Conservation (phyloP, 2,888 invertebrate species). For the Nephrotoma appendiculata region DNA sequence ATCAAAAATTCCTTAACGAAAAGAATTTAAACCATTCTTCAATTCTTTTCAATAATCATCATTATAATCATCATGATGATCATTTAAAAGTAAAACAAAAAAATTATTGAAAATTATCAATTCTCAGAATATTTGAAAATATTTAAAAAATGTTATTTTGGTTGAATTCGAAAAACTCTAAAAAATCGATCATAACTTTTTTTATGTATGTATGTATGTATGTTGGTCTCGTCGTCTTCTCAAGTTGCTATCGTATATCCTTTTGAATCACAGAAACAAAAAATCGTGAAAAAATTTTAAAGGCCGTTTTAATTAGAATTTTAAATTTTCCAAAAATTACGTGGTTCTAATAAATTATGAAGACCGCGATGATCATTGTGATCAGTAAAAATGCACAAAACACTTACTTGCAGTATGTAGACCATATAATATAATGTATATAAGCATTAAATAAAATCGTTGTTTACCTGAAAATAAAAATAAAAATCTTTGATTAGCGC, state of each 20-base stretch:
- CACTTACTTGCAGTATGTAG: background rate
- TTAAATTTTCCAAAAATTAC: background rate
- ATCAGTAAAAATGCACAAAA: background rate
- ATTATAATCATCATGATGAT: background rate
- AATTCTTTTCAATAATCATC: background rate
- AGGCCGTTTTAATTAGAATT: background rate
- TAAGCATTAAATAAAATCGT: background rate
- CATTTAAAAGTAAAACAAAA: background rate
- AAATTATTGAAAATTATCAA: background rate
- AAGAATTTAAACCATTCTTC: background rate
- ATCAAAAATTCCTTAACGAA: background rate
- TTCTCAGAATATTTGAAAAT: background rate
- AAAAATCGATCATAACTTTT: background rate
- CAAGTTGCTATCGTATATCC: background rate
- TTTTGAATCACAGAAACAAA: background rate
- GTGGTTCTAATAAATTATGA: background rate
- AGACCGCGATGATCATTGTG: background rate
- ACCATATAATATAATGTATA: background rate
- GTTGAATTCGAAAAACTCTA: background rate
- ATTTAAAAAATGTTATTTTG: background rate
- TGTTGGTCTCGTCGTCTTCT: background rate
- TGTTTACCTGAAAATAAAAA: background rate
- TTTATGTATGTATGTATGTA: background rate
- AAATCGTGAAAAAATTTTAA: background rate
- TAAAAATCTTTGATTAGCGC: background rate